These are phyloP conservation scores for Sebastes kiyomatsui DNA, from an alignment of 2,797 vertebrate species.

Conservation along the genomic window DNA sequence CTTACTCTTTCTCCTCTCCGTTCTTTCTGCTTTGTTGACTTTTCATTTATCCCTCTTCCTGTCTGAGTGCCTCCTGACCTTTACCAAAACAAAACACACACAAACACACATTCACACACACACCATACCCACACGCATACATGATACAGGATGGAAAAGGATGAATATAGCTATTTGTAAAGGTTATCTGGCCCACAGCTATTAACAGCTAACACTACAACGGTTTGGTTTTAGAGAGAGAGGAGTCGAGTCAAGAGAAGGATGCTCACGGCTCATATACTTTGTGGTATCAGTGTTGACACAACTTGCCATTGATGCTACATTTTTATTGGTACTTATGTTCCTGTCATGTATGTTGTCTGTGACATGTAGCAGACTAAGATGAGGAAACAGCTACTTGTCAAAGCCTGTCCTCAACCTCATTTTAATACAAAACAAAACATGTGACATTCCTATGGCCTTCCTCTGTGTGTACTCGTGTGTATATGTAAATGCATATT, in stretches of 20 bases:
- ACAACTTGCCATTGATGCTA: background rate
- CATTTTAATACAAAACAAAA: background rate
- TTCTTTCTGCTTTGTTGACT: constrained; percentile 72
- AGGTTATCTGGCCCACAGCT: constrained; percentile 66
- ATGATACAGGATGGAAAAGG: constrained; percentile 38
- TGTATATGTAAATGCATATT: constrained; percentile 12
- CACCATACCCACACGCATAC: constrained; percentile 1
- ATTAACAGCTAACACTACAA: constrained; percentile 38
- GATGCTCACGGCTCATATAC: background rate
- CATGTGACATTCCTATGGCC: background rate
- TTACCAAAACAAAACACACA: constrained; percentile 60
- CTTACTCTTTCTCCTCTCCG: constrained; percentile 15
- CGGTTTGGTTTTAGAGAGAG: constrained; percentile 35
- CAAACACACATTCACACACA: constrained; percentile 4
- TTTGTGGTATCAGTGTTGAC: constrained; percentile 1
- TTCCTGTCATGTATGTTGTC: background rate
- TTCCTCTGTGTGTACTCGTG: background rate
- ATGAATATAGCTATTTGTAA: constrained; percentile 69
- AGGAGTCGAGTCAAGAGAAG: background rate
- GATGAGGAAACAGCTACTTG: background rate
- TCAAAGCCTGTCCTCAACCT: background rate
- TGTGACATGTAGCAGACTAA: background rate
- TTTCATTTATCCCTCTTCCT: constrained; percentile 76
- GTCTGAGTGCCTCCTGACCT: constrained; percentile 75
- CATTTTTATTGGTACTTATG: background rate